Evolutionary conservation across 2,113 vertebrate genomes (phyloP).

Genomic region (Pundamilia nyererei): DNA sequence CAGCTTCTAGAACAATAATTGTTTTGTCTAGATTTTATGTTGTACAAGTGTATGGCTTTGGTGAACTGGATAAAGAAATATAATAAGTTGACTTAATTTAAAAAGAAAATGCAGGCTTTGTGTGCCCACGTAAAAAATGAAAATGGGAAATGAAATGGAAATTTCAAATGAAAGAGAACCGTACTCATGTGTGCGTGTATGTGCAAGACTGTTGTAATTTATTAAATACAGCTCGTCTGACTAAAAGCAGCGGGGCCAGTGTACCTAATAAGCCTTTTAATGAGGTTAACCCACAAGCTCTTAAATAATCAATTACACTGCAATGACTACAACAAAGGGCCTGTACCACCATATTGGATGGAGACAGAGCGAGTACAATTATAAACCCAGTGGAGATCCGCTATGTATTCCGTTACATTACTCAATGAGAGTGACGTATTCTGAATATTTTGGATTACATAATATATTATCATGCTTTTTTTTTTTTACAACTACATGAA

Average conservation of each 20-base stretch:
- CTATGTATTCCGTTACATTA: accelerated
- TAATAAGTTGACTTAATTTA: no score
- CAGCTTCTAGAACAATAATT: background rate
- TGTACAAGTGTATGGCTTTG: background rate
- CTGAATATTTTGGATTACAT: background rate
- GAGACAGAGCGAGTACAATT: background rate
- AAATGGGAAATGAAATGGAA: background rate
- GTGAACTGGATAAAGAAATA: background rate
- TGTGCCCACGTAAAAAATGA: background rate
- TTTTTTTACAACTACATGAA: background rate
- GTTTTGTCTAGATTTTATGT: background rate
- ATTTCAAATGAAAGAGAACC: background rate
- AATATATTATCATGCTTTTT: background rate
- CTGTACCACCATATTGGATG: background rate
- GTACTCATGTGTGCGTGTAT: background rate
- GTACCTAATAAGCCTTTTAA: background rate
- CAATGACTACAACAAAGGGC: background rate
- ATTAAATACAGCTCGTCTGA: background rate
- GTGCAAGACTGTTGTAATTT: background rate
- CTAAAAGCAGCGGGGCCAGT: background rate
- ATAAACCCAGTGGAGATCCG: background rate
- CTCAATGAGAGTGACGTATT: background rate
- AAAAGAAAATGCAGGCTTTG: background rate
- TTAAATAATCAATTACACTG: background rate
- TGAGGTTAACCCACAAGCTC: background rate